phyloP scores from a whole-genome alignment of 2,797 vertebrate species.

The Acropternis orthonyx region DNA sequence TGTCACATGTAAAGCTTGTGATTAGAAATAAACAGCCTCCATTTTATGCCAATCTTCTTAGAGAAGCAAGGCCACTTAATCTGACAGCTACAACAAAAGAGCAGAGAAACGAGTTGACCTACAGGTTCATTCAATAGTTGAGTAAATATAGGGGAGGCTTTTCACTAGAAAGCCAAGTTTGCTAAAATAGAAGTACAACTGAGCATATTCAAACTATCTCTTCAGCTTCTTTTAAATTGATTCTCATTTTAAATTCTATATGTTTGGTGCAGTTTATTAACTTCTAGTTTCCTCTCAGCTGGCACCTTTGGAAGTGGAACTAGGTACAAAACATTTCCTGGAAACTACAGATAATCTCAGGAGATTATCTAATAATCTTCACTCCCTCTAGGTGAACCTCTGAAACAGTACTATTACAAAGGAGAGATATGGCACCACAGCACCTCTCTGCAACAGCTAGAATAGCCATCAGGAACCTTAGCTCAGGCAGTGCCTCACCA shows the following conservation, averaged over 20 bases:
- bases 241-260: background rate
- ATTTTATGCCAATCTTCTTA: background rate
- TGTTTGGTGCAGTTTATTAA: background rate
- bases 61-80: background rate
- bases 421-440: background rate
- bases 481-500: background rate
- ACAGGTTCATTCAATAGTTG: background rate
- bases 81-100: background rate
- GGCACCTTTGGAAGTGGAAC: background rate
- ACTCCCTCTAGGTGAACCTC: background rate
- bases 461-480: background rate
- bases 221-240: background rate
- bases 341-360: background rate
- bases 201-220: background rate
- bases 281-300: background rate
- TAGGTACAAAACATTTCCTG: background rate
- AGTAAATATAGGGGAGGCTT: background rate
- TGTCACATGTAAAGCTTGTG: background rate
- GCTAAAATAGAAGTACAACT: background rate
- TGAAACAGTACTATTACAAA: background rate
- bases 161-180: background rate
- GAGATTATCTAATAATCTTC: background rate
- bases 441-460: background rate
- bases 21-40: background rate
- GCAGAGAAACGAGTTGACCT: background rate